Percentiles rank a stretch among this genome's conserved stretches.
These are phyloP conservation scores for Procambarus virginalis DNA, from an alignment of 1,140 invertebrate species.

Conservation along the genomic window DNA sequence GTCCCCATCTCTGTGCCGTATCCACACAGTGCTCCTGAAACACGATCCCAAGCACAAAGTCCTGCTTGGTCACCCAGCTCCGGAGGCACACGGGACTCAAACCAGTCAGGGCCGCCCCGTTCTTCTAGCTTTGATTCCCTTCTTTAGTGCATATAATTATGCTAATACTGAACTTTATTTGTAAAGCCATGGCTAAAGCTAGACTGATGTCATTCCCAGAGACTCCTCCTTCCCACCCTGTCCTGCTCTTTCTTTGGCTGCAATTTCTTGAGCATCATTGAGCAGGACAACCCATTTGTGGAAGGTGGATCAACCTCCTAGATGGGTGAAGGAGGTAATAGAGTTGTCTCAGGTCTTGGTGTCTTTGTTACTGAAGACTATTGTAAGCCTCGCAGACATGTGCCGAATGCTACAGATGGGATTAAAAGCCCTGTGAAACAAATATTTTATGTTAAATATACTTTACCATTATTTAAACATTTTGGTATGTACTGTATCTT, in stretches of 20 bases:
- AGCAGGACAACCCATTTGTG: conserved; percentile 5
- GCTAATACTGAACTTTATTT: neutral
- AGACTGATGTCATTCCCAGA: neutral
- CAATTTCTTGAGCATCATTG: neutral
- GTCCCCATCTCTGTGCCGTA: conserved; percentile 59
- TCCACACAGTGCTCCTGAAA: conserved; percentile 5
- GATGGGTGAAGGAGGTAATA: conserved; percentile 7
- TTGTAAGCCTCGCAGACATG: conserved; percentile 57
- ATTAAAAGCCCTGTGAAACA: conserved; percentile 1
- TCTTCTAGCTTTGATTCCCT: conserved; percentile 56
- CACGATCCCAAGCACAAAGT: conserved; percentile 21
- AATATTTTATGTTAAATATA: neutral
- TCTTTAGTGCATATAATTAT: conserved; percentile 26
- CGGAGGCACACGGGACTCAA: conserved; percentile 7
- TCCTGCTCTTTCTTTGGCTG: neutral
- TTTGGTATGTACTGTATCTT: neutral
- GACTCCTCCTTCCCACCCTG: neutral
- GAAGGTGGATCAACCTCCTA: neutral
- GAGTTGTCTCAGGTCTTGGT: conserved; percentile 3
- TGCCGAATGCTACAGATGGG: conserved; percentile 9
- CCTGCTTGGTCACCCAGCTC: conserved; percentile 28
- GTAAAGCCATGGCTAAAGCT: conserved; percentile 2
- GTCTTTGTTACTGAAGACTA: conserved; percentile 14
- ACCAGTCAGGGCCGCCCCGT: conserved; percentile 21
- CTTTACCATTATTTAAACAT: neutral